A percentile compares a stretch with the other conserved stretches of the same genome.
Conservation (phyloP, 2,888 invertebrate species). For the Troilus luridus region DNA sequence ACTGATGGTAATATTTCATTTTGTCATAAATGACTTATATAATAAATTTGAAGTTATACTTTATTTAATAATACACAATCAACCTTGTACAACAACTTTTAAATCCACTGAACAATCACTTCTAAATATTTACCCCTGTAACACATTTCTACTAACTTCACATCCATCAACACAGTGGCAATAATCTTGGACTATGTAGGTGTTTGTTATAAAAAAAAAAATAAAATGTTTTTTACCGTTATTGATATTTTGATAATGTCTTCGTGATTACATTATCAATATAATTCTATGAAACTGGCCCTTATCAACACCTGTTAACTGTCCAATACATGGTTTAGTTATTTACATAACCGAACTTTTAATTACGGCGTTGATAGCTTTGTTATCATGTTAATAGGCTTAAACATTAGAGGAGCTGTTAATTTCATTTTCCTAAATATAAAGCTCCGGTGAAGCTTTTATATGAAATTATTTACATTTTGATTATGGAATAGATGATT, state of each 20-base stretch:
- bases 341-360: not conserved
- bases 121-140: no score
- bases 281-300: not conserved
- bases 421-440: constrained; percentile 32
- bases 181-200: no score
- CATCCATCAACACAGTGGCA: no score
- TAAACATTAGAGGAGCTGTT: constrained; percentile 8
- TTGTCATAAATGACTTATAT: no score
- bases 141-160: no score
- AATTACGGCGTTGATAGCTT: not conserved
- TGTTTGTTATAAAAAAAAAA: no score
- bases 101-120: no score
- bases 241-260: not conserved
- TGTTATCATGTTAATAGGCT: constrained; percentile 15
- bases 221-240: not conserved
- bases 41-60: no score
- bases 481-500: constrained; percentile 1
- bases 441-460: not conserved
- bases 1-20: no score
- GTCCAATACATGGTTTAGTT: not conserved
- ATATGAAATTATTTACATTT: constrained; percentile 22
- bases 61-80: no score
- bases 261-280: not conserved
- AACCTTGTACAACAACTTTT: no score
- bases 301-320: not conserved